A percentile compares a stretch with the other conserved stretches of the same genome.
Conservation (phyloP, 2,797 vertebrate genomes). For the Sebastes oblongus region DNA sequence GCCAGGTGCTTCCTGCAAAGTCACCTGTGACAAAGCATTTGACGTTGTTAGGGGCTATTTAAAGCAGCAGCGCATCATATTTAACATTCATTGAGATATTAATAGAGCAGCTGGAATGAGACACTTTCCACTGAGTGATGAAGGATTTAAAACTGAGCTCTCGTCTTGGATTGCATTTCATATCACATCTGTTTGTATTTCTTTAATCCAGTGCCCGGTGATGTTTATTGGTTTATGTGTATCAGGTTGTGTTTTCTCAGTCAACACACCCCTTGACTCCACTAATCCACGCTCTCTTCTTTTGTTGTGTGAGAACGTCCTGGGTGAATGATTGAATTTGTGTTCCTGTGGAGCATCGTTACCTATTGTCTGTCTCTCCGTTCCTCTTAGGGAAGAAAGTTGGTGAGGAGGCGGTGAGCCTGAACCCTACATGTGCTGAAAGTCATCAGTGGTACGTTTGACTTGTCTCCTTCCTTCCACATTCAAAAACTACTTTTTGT, state of each 20-base stretch:
- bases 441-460: constrained; percentile 94
- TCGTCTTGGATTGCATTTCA: constrained; percentile 40
- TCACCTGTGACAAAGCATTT: constrained; percentile 28
- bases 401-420: constrained; percentile 87
- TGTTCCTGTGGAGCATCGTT: constrained; percentile 18
- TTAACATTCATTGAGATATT: constrained; percentile 50
- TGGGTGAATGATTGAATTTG: constrained; percentile 16
- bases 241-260: constrained; percentile 42
- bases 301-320: constrained; percentile 23
- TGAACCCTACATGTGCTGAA: constrained; percentile 88
- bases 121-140: constrained; percentile 28
- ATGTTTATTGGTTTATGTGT: constrained; percentile 21
- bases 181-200: constrained; percentile 40
- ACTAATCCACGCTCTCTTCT: constrained; percentile 14
- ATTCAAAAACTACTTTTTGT: not conserved
- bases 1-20: constrained; percentile 43
- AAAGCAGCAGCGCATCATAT: constrained; percentile 36
- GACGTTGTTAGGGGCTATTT: constrained; percentile 29
- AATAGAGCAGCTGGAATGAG: constrained; percentile 41
- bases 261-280: constrained; percentile 19
- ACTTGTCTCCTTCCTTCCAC: not conserved
- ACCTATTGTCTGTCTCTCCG: constrained; percentile 12
- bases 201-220: constrained; percentile 11
- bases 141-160: constrained; percentile 34
- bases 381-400: constrained; percentile 85